phyloP scores from a whole-genome alignment of 2,888 invertebrate species.

The Caenorhabditis becei region DNA sequence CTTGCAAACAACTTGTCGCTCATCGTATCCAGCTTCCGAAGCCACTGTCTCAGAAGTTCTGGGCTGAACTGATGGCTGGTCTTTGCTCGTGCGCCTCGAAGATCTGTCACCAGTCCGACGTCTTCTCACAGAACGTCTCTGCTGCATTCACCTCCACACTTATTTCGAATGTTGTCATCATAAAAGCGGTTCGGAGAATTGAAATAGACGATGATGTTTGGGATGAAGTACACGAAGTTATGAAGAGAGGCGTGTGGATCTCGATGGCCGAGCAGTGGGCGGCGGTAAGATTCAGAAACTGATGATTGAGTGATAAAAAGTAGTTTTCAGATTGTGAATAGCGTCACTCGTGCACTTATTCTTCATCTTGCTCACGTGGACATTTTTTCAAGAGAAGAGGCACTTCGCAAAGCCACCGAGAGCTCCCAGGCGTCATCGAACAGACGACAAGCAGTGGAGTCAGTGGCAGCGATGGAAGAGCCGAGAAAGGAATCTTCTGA shows the following conservation, averaged over 20 bases:
- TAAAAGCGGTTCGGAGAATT: slow-evolving; percentile 74
- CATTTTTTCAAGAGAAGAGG: slow-evolving; percentile 83
- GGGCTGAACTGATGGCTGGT: slow-evolving; percentile 74
- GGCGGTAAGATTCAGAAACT: slow-evolving; percentile 26
- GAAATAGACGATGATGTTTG: slow-evolving; percentile 78
- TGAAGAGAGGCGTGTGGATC: slow-evolving; percentile 72
- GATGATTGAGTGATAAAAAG: not conserved
- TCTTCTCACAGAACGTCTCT: slow-evolving; percentile 74
- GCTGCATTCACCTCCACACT: slow-evolving; percentile 76
- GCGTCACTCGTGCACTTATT: slow-evolving; percentile 93
- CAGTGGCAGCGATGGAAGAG: slow-evolving; percentile 34
- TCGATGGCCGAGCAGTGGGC: slow-evolving; percentile 72
- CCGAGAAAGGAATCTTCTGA: slow-evolving; percentile 46
- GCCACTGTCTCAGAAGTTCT: slow-evolving; percentile 72
- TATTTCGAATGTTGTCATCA: slow-evolving; percentile 68
- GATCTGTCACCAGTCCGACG: slow-evolving; percentile 72
- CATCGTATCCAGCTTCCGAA: slow-evolving; percentile 71
- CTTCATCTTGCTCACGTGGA: slow-evolving; percentile 96
- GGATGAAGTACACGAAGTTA: slow-evolving; percentile 76
- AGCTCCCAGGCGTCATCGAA: slow-evolving; percentile 22
- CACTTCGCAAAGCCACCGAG: slow-evolving; percentile 60
- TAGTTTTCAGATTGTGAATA: slow-evolving; percentile 82
- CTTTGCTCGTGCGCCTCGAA: slow-evolving; percentile 67
- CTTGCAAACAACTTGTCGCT: slow-evolving; percentile 77
- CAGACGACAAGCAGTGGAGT: slow-evolving; percentile 56